Evolutionary conservation across 2,113 vertebrate genomes (phyloP).

Genomic region (Lepisosteus osseus): DNA sequence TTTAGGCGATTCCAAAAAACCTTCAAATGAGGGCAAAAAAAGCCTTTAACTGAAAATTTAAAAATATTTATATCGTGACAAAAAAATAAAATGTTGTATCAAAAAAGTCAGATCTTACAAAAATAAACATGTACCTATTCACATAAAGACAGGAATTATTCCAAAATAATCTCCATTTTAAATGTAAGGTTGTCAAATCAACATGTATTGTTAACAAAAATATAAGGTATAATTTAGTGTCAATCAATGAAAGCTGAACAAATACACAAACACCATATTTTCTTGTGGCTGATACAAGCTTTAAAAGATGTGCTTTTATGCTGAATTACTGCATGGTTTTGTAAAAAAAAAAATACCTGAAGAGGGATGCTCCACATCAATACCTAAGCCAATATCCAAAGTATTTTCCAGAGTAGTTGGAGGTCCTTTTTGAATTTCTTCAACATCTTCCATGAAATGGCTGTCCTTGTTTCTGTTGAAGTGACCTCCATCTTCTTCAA

Average conservation of each 20-base stretch:
- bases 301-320: no score
- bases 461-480: slow-evolving; percentile 62
- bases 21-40: slow-evolving; percentile 34
- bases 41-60: neutral
- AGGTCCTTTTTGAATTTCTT: slow-evolving; percentile 52
- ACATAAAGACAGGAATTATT: no score
- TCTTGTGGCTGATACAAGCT: no score
- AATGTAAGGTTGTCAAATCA: no score
- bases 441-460: slow-evolving; percentile 36
- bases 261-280: no score
- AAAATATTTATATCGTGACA: neutral
- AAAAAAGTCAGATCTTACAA: neutral
- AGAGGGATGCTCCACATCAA: slow-evolving; percentile 43
- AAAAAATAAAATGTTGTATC: neutral
- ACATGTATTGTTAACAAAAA: no score
- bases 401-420: slow-evolving; percentile 53
- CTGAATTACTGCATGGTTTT: neutral
- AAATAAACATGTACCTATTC: no score
- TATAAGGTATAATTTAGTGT: no score
- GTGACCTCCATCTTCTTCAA: slow-evolving; percentile 55
- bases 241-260: no score
- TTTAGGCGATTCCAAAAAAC: slow-evolving; percentile 41
- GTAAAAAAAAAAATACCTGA: slow-evolving; percentile 46
- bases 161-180: no score
- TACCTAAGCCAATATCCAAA: slow-evolving; percentile 45